Conservation (phyloP, 2,888 invertebrate species). For the Seira musarum region DNA sequence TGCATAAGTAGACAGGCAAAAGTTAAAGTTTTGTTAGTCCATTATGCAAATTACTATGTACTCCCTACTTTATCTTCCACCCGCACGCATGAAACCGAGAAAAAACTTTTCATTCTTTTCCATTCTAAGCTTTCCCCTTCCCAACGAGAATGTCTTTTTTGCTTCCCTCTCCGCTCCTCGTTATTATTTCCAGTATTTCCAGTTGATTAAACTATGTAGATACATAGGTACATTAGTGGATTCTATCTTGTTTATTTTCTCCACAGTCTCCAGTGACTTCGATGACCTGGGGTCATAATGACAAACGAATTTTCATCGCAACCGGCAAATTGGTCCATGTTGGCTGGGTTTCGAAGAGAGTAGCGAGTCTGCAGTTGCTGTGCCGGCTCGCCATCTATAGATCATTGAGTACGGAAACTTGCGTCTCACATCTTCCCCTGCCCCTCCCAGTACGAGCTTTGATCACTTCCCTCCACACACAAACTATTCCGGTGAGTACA, state of each 20-base stretch:
- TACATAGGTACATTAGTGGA: slow-evolving; percentile 4
- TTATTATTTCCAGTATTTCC: slow-evolving; percentile 6
- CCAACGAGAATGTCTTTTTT: no score
- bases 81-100: background rate
- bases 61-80: slow-evolving; percentile 33
- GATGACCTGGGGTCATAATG: slow-evolving; percentile 98
- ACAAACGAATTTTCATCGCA: slow-evolving; percentile 93
- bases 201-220: slow-evolving; percentile 1
- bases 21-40: slow-evolving; percentile 18
- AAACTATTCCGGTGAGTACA: slow-evolving; percentile 88
- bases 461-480: slow-evolving; percentile 89
- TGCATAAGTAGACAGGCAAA: background rate
- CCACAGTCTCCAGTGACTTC: slow-evolving; percentile 89
- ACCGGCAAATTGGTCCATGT: slow-evolving; percentile 91
- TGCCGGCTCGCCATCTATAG: slow-evolving; percentile 83
- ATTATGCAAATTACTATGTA: slow-evolving; percentile 48
- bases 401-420: slow-evolving; percentile 82
- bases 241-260: slow-evolving; percentile 68
- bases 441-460: slow-evolving; percentile 90
- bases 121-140: background rate
- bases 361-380: slow-evolving; percentile 91
- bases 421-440: slow-evolving; percentile 85
- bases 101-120: slow-evolving; percentile 15
- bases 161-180: no score
- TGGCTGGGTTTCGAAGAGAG: slow-evolving; percentile 92